Base-by-base conservation (phyloP, 1,140 invertebrate species). In the Rhyacophila brunnea region DNA sequence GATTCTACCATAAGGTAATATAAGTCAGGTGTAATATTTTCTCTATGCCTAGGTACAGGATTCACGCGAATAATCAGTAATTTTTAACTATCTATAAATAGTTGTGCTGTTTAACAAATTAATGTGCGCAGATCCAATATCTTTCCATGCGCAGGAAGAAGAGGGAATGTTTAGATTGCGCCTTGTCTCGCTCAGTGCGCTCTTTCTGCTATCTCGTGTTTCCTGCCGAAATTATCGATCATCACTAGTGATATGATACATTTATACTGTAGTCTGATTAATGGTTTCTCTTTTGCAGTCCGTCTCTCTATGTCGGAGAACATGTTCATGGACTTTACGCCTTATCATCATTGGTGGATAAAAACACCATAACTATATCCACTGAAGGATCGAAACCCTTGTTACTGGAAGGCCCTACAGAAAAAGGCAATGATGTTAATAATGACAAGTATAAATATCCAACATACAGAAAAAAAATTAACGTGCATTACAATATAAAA, bases 261-360 rank as follows among this genome's bases (percentile, higher is more conserved):
- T n/a, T 43, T 6, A 9, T 43, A 43, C 40, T 7, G 23, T 42
- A 43, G 40, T 42, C n/a, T n/a, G n/a, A 7, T 35, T n/a, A n/a
- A n/a, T 43, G 9, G 51, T 18, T 61, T 69, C 61, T 70, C 63
- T 72, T 71, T 84, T 80, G 66, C 71, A 95, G 92, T 65, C 92
- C 92, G 49, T 96, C 93, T 0, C 77, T 98, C 13, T 99, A 96
- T 74, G 86, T 99, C 63, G 96, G 96, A 5, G 90, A 97, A 73
- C 89, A 94, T 74, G 80, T 82, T 52, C 85, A 92, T 71, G 92
- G 92, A 1, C 74, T 95, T 1, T 99, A 97, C 74, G 96, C 95
- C 0, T 71, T 98, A 36, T 92, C 92, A 2, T 93, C 94, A 0
- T 75, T 96, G 17, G 93, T 95, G 0, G 95, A 97, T 77, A 87